Evolutionary conservation across 2,888 invertebrate species (phyloP).

Genomic region (Acronicta aceris): DNA sequence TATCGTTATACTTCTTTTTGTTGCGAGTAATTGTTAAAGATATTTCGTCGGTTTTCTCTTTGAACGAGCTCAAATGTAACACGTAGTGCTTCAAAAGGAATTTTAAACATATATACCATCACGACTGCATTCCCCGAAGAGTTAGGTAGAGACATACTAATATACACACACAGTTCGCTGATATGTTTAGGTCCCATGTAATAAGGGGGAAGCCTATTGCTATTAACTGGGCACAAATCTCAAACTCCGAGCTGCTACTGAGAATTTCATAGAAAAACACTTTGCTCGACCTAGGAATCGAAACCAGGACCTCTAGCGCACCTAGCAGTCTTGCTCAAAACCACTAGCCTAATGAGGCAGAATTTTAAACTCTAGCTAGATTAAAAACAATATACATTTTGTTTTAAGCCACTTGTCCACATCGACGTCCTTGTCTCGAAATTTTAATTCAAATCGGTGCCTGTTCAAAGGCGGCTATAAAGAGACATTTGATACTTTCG

Average conservation of each 20-base stretch:
- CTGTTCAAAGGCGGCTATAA: conserved; percentile 53
- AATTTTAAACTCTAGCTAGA: conserved; percentile 74
- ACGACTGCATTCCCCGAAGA: no score
- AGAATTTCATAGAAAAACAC: no score
- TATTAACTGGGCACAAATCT: no score
- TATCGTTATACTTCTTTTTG: conserved; percentile 60
- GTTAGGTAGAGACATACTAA: no score
- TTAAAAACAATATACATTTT: conserved; percentile 75
- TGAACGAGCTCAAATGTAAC: conserved; percentile 53
- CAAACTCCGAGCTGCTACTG: no score
- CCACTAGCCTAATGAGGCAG: no score
- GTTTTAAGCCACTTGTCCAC: conserved; percentile 65
- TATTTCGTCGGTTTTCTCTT: conserved; percentile 61
- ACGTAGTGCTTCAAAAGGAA: conserved; percentile 68
- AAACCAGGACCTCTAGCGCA: no score
- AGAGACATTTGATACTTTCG: conserved; percentile 61
- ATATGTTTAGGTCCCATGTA: no score
- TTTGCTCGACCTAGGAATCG: no score
- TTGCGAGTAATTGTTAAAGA: conserved; percentile 63
- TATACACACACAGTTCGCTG: no score
- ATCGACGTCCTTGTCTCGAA: conserved; percentile 62
- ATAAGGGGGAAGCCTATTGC: no score
- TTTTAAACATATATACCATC: conserved; percentile 21
- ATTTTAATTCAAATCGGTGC: conserved; percentile 67
- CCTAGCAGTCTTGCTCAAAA: no score